phyloP scores from a whole-genome alignment of 2,888 invertebrate species.

The Schizaphis graminum region DNA sequence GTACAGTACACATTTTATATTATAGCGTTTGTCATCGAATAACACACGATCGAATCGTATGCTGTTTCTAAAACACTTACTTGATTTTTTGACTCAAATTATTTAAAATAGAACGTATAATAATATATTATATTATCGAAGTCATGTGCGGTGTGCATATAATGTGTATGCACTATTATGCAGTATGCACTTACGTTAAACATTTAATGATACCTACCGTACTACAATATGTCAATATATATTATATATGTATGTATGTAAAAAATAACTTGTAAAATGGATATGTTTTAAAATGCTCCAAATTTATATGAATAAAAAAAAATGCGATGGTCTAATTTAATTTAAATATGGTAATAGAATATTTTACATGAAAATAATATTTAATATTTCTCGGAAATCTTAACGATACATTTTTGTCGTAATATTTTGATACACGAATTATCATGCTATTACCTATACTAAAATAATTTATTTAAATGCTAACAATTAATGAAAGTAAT shows the following conservation, averaged over 20 bases:
- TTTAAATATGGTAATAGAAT: neutral
- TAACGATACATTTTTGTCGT: neutral
- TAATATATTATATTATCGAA: neutral
- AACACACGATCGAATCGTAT: neutral
- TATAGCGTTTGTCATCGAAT: neutral
- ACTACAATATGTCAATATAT: neutral
- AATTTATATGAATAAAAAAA: neutral
- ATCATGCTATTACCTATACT: neutral
- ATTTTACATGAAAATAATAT: neutral
- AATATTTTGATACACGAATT: neutral
- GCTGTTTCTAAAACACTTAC: neutral
- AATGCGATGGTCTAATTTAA: neutral
- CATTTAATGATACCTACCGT: neutral
- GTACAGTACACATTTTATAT: neutral
- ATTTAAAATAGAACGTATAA: neutral
- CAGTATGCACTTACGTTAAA: neutral
- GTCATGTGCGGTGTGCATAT: neutral
- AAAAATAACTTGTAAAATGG: neutral
- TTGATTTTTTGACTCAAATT: neutral
- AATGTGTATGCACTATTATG: neutral
- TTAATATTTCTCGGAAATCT: neutral
- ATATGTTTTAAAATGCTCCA: neutral
- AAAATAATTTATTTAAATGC: neutral
- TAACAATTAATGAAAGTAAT: neutral
- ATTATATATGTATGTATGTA: neutral